Percentiles rank a stretch among this genome's conserved stretches.
Conservation (phyloP, 2,113 vertebrate genomes). For the Pithys albifrons region DNA sequence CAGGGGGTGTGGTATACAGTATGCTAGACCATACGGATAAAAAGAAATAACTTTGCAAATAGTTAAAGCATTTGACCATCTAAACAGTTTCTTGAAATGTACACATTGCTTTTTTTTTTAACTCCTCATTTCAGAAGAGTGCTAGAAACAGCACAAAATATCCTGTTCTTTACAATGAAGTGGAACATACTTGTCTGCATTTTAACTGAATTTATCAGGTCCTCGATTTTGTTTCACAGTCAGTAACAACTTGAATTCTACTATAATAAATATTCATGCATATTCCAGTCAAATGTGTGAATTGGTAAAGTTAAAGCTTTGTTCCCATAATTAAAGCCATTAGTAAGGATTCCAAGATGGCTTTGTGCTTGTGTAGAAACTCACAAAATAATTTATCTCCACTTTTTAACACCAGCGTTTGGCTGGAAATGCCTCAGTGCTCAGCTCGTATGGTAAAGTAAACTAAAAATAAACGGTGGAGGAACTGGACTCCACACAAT, state of each 20-base stretch:
- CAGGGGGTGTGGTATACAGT: not conserved
- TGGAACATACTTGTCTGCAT: not conserved
- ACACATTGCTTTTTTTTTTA: not conserved
- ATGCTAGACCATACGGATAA: too few relatives aligned
- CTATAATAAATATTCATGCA: conserved; percentile 25
- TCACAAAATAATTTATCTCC: not conserved
- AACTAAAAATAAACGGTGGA: too few relatives aligned
- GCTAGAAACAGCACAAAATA: not conserved
- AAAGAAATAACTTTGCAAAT: not conserved
- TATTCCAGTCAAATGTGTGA: not conserved
- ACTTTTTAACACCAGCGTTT: not conserved
- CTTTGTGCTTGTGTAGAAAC: not conserved
- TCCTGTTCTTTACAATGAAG: not conserved
- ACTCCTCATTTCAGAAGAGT: not conserved
- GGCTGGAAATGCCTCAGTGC: not conserved
- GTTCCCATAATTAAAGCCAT: conserved; percentile 7
- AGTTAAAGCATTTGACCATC: not conserved
- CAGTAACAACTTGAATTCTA: conserved; percentile 5
- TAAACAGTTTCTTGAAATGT: not conserved
- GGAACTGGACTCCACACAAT: too few relatives aligned
- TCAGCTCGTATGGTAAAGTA: not conserved
- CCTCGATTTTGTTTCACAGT: not conserved
- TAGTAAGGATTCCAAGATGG: not conserved
- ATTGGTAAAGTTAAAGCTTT: not conserved
- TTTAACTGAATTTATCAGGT: conserved; percentile 33